Conservation (phyloP, 2,888 invertebrate species). For the Troides oblongomaculatus region DNA sequence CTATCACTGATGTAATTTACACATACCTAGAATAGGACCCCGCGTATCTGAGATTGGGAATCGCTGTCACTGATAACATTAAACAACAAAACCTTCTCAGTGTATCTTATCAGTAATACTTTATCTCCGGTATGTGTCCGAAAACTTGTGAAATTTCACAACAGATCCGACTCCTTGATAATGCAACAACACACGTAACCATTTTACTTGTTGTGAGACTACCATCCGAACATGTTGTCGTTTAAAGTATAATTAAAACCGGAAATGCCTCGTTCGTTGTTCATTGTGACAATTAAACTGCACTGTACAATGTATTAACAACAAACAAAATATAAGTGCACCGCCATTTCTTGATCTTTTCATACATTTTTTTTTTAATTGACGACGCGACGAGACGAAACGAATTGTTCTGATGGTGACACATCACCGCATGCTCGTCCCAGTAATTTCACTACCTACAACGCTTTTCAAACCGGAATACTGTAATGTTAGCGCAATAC, state of each 20-base stretch:
- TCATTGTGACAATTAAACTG: slow-evolving; percentile 23
- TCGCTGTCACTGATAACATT: neutral
- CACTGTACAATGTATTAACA: neutral
- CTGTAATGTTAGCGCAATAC: no score
- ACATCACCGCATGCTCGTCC: no score
- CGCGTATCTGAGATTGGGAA: no score
- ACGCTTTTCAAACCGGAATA: no score
- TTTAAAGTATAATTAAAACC: slow-evolving; percentile 44
- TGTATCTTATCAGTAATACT: slow-evolving; percentile 9
- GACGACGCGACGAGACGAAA: no score
- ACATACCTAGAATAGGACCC: no score
- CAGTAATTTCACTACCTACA: no score
- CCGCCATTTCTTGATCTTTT: neutral
- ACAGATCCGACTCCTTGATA: slow-evolving; percentile 20
- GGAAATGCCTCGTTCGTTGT: slow-evolving; percentile 45
- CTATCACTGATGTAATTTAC: no score
- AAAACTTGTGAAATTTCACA: slow-evolving; percentile 29
- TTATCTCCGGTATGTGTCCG: slow-evolving; percentile 26
- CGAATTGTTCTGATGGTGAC: no score
- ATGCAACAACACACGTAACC: slow-evolving; percentile 1
- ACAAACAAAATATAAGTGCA: neutral
- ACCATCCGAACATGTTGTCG: neutral
- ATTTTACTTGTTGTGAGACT: neutral
- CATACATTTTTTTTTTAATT: no score
- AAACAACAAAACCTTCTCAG: neutral